Base-by-base conservation (phyloP, 2,888 invertebrate genomes). In the Anagyrus pseudococci region DNA sequence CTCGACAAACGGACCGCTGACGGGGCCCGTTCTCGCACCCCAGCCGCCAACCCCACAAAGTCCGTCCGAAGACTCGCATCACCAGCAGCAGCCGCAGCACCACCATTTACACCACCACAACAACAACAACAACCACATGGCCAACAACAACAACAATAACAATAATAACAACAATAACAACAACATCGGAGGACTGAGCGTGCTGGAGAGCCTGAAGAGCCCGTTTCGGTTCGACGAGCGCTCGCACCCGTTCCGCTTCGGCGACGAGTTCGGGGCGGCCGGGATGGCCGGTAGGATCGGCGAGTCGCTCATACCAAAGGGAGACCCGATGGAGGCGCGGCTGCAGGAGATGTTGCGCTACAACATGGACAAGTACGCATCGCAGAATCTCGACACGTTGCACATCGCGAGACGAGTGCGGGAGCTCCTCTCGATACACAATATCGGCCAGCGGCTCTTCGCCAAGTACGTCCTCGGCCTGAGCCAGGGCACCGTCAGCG, bases 401-500 rank as follows among this genome's bases (percentile, higher is more conserved):
- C 92, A 94, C 82, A 94, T 98, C 75, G 93, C 97, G 62, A 87
- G 97, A 70, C 87, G 94, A 68, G 97, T 98, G 10, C 86, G 98
- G 15, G 98, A 98, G 77, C 84, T 98, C 59, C 85, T 98, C 37
- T 96, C 96, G 67, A 94, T 96, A 71, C 96, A 98, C 84, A 98
- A 99, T 82, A 98, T 99, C 74, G 99, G 99, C 2, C 99, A 99
- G 84, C 87, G 99, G 67, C 85, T 99, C 74, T 99, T 99, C 83
- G 99, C 99, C 73, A 98, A 98, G 82, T 98, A 98, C 83, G 95
- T 99, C 53, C 88, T 99, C 72, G 98, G 98, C 1, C 84, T 96
- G 67, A 96, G 92, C 67, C 98, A 99, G 82, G 99, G 99, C 65
- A 99, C 99, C 23, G 98, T 99, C 50, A 96, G 96, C 70, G 99